Percentiles rank a stretch among this genome's conserved stretches.
Conservation (phyloP, 2,888 invertebrate genomes). For the Drosophila cracens region DNA sequence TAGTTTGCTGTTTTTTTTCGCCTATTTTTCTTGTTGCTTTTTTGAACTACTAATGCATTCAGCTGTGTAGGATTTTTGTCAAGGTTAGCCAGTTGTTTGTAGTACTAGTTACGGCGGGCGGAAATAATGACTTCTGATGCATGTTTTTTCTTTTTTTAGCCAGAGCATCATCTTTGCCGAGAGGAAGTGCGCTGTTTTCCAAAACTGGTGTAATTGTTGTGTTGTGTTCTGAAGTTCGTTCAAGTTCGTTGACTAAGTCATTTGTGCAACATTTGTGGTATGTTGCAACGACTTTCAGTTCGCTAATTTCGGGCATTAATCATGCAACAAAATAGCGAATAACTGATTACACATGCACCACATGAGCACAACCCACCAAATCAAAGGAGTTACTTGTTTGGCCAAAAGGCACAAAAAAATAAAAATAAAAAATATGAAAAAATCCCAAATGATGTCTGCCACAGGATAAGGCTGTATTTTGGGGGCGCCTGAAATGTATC, state of each 20-base stretch:
- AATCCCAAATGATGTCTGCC: constrained; percentile 37
- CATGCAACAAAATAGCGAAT: constrained; percentile 65
- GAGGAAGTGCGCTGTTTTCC: constrained; percentile 55
- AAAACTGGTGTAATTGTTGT: constrained; percentile 63
- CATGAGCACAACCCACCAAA: constrained; percentile 68
- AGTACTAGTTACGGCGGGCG: constrained; percentile 55
- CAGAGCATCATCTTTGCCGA: constrained; percentile 53
- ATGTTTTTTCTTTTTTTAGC: constrained; percentile 22
- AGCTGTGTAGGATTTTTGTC: constrained; percentile 84
- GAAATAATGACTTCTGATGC: constrained; percentile 79
- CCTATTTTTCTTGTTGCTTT: constrained; percentile 33
- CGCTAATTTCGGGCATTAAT: constrained; percentile 79
- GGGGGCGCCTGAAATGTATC: constrained; percentile 77
- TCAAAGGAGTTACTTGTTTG: constrained; percentile 59
- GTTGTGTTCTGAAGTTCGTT: constrained; percentile 62
- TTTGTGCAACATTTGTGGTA: constrained; percentile 57
- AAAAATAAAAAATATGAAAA: not conserved
- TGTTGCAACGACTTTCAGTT: constrained; percentile 59
- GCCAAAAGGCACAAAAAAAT: constrained; percentile 61
- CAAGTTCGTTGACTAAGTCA: constrained; percentile 78
- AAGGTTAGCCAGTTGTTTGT: constrained; percentile 77
- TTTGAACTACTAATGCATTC: constrained; percentile 84
- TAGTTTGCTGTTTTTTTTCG: constrained; percentile 34
- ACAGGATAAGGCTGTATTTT: constrained; percentile 63
- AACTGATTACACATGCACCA: constrained; percentile 79